These are phyloP conservation scores for Macrophya alboannulata DNA, from an alignment of 2,888 invertebrate genomes.

Conservation along the genomic window DNA sequence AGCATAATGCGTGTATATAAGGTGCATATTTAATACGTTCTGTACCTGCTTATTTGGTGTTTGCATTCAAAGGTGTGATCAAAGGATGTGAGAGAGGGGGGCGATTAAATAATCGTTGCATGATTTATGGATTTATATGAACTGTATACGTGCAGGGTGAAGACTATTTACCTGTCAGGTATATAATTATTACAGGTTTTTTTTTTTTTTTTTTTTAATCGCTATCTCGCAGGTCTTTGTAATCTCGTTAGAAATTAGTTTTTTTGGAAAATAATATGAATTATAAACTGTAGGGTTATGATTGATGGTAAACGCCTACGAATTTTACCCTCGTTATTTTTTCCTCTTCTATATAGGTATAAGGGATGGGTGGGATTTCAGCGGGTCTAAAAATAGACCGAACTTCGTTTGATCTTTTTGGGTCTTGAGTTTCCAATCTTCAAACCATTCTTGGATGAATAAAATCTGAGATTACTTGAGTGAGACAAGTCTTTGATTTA, in stretches of 20 bases:
- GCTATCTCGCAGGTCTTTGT: neutral
- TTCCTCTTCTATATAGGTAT: neutral
- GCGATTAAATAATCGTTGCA: neutral
- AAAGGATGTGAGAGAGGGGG: neutral
- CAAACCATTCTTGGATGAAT: neutral
- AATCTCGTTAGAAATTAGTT: neutral
- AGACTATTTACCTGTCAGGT: neutral
- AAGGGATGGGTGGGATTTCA: neutral
- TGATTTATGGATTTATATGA: conserved; percentile 16
- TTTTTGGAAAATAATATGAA: neutral
- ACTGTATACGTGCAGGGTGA: neutral
- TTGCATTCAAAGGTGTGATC: neutral
- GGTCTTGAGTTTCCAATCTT: neutral
- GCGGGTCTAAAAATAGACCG: neutral
- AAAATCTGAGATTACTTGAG: neutral
- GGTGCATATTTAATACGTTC: conserved; percentile 2
- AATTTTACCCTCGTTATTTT: neutral
- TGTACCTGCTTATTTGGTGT: neutral
- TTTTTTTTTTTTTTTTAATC: no score
- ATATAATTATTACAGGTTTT: neutral
- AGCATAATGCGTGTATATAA: conserved; percentile 11
- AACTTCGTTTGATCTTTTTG: neutral
- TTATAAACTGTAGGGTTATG: neutral
- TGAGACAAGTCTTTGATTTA: no score
- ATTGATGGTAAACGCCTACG: neutral